Conservation (phyloP, 2,797 vertebrate genomes). For the Myoxocephalus aenaeus region DNA sequence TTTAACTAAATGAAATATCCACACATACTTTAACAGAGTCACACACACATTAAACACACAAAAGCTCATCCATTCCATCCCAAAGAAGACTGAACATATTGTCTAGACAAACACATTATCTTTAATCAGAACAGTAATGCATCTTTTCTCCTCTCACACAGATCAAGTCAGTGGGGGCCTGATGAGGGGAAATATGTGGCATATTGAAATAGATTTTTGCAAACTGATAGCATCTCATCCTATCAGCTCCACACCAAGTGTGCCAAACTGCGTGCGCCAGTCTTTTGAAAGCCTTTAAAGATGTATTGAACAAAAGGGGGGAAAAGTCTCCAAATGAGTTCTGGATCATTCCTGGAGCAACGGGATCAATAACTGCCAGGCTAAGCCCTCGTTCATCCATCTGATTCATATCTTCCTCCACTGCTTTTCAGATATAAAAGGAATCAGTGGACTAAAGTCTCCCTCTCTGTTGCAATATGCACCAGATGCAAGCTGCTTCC, state of each 20-base stretch:
- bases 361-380: slow-evolving; percentile 81
- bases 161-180: slow-evolving; percentile 63
- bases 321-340: slow-evolving; percentile 77
- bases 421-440: slow-evolving; percentile 61
- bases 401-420: slow-evolving; percentile 80
- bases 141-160: slow-evolving; percentile 69
- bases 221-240: slow-evolving; percentile 77
- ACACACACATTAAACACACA: slow-evolving; percentile 16
- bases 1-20: slow-evolving; percentile 26
- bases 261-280: slow-evolving; percentile 65
- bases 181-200: slow-evolving; percentile 64
- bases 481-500: slow-evolving; percentile 54
- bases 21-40: slow-evolving; percentile 22
- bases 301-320: slow-evolving; percentile 78
- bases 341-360: slow-evolving; percentile 80
- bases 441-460: slow-evolving; percentile 57
- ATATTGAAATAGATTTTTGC: slow-evolving; percentile 81
- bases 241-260: slow-evolving; percentile 65
- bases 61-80: slow-evolving; percentile 18
- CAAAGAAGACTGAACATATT: slow-evolving; percentile 54
- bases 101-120: slow-evolving; percentile 75
- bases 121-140: slow-evolving; percentile 71
- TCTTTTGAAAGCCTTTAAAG: slow-evolving; percentile 77
- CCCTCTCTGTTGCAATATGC: slow-evolving; percentile 48
- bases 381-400: slow-evolving; percentile 81